Conservation (phyloP, 2,888 invertebrate genomes). For the Oxycera nigricornis region DNA sequence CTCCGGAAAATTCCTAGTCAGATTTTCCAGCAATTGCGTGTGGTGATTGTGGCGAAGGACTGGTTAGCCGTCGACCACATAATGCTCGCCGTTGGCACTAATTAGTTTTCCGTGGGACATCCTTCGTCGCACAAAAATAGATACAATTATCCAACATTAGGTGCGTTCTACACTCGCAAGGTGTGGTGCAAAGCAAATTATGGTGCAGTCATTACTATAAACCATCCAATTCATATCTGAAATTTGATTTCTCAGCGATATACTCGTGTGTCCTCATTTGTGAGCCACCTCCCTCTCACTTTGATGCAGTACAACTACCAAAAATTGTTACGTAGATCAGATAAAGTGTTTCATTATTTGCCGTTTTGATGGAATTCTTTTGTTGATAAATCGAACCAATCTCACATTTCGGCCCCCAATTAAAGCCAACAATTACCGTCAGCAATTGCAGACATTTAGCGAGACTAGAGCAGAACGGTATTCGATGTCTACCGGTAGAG, state of each 20-base stretch:
- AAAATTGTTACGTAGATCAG: not conserved
- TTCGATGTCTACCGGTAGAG: no score
- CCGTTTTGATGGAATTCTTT: not conserved
- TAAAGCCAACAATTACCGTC: no score
- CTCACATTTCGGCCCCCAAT: no score
- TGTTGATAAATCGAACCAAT: not conserved
- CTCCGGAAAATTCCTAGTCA: not conserved
- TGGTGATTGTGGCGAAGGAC: not conserved
- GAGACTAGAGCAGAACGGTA: no score
- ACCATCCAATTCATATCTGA: not conserved
- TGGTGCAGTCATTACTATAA: not conserved
- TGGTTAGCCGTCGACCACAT: not conserved
- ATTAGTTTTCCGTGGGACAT: conserved; percentile 7
- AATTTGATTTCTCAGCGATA: not conserved
- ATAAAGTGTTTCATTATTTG: conserved; percentile 5
- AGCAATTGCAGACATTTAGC: no score
- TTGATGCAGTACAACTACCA: not conserved
- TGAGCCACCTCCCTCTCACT: not conserved
- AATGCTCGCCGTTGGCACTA: not conserved
- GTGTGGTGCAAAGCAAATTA: not conserved
- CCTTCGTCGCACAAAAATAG: not conserved
- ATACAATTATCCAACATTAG: not conserved
- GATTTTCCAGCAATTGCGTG: not conserved
- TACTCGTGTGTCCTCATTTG: not conserved
- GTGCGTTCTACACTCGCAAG: not conserved